Conservation (phyloP, 2,888 invertebrate genomes). For the Yponomeuta cagnagella region DNA sequence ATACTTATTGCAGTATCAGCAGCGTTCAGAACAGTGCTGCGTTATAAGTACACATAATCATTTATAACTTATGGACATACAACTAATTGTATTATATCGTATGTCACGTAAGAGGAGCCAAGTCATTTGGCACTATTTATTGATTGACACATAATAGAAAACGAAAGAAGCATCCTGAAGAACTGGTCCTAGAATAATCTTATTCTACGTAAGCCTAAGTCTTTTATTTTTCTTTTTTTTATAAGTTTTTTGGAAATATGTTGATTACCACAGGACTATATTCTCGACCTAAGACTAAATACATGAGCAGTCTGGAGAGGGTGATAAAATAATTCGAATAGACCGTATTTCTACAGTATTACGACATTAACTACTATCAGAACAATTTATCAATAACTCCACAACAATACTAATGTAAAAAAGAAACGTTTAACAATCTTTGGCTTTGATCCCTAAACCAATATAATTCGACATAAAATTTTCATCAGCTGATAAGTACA, state of each 20-base stretch:
- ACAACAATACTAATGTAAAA: constrained; percentile 73
- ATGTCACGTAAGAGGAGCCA: constrained; percentile 1
- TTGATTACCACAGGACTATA: constrained; percentile 64
- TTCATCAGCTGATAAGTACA: constrained; percentile 53
- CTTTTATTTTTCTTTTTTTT: constrained; percentile 44
- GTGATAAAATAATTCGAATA: constrained; percentile 62
- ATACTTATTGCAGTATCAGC: constrained; percentile 14
- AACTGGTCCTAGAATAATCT: constrained; percentile 65
- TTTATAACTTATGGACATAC: constrained; percentile 1
- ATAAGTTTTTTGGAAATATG: constrained; percentile 56
- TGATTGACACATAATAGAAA: constrained; percentile 6
- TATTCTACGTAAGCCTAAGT: constrained; percentile 54
- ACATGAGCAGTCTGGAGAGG: constrained; percentile 73
- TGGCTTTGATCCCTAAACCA: constrained; percentile 91
- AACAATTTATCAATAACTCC: constrained; percentile 70
- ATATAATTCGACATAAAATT: constrained; percentile 70
- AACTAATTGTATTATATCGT: constrained; percentile 3
- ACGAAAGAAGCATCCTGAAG: constrained; percentile 36
- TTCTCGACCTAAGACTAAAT: constrained; percentile 62
- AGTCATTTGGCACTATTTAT: constrained; percentile 51
- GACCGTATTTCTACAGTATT: constrained; percentile 56
- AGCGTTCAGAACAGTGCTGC: constrained; percentile 12
- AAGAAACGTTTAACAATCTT: constrained; percentile 81
- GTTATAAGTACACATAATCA: neutral
- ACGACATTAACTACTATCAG: constrained; percentile 62